Evolutionary conservation across 2,797 vertebrate species (phyloP), one percentile per base, ranked within the genome.

Genomic region (Lateolabrax maculatus): DNA sequence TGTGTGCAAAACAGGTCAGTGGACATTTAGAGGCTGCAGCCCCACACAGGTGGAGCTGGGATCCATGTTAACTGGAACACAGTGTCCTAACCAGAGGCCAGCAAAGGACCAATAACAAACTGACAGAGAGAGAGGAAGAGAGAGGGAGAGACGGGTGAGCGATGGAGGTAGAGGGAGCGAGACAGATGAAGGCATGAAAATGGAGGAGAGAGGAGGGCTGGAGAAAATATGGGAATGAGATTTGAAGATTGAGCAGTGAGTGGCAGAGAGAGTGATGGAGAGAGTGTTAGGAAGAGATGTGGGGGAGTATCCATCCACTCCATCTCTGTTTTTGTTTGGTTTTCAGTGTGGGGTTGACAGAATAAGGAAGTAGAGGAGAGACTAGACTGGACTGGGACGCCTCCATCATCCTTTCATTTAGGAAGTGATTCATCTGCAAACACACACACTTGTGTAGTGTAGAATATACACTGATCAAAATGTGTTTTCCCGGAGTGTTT

Each of bases 1-100:
- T 7, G 25, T 69, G 77, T 80, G 64, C 52, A 66, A 91, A 90
- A 67, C 87, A 80, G 90, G 93, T 92, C 90, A 92, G 80, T 29
- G 80, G 92, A 87, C 87, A 86, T 90, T 80, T 43, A 2, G 43
- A 62, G 78, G 53, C 89, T 76, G 83, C 83, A 52, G 86, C 74
- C 80, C 71, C 85, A 80, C 85, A 80, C 89, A 85, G 89, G 89
- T 90, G 18, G 81, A 84, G 44, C 75, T 18, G 58, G 58, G 83
- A 75, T 66, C 75, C 70, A 41, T 37, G 78, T 78, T 43, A 84
- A 79, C 84, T 85, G 71, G 91, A 91, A 91, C 89, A 89, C 74
- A 0, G 75, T 85, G 88, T 91, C 88, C 89, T 77, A 12, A 84
- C 63, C 81, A 6, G 71, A 80, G 80, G 79, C 77, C 87, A 74